Conservation (phyloP, 2,888 invertebrate genomes). For the Cheilosia urbana region DNA sequence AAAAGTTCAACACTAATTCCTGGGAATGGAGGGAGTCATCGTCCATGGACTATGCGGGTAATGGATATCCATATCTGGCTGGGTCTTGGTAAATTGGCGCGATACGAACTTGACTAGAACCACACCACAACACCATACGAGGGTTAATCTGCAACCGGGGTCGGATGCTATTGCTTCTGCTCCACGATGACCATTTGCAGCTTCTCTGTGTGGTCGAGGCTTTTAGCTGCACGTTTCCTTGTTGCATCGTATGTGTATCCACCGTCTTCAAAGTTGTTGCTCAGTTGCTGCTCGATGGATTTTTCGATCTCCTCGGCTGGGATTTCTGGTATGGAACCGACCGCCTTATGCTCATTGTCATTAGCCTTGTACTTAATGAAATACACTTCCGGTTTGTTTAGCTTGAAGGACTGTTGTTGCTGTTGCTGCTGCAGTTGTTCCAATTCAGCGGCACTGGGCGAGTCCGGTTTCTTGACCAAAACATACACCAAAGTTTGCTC, state of each 20-base stretch:
- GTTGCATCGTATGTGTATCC: constrained; percentile 54
- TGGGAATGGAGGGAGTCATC: constrained; percentile 16
- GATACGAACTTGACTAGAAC: constrained; percentile 72
- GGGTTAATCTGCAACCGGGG: constrained; percentile 23
- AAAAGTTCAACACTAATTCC: constrained; percentile 35
- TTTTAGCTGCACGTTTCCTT: constrained; percentile 58
- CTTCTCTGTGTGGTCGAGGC: constrained; percentile 15
- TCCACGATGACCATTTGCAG: constrained; percentile 2
- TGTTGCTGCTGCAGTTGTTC: constrained; percentile 85
- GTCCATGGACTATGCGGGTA: background rate
- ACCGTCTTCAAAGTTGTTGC: constrained; percentile 49
- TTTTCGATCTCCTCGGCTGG: constrained; percentile 51
- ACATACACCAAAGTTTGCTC: constrained; percentile 89
- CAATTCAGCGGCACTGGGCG: constrained; percentile 86
- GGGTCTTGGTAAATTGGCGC: constrained; percentile 40
- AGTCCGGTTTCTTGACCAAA: constrained; percentile 88
- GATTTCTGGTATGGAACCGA: constrained; percentile 23
- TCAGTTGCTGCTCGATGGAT: constrained; percentile 63
- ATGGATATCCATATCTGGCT: constrained; percentile 15
- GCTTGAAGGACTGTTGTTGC: constrained; percentile 85
- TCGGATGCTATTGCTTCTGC: constrained; percentile 32
- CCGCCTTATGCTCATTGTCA: constrained; percentile 82
- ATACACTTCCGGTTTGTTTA: constrained; percentile 89
- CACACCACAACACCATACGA: constrained; percentile 63
- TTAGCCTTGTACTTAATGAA: constrained; percentile 89